Evolutionary conservation across 1,140 invertebrate species (phyloP).

Genomic region (Agrypnia vestita): DNA sequence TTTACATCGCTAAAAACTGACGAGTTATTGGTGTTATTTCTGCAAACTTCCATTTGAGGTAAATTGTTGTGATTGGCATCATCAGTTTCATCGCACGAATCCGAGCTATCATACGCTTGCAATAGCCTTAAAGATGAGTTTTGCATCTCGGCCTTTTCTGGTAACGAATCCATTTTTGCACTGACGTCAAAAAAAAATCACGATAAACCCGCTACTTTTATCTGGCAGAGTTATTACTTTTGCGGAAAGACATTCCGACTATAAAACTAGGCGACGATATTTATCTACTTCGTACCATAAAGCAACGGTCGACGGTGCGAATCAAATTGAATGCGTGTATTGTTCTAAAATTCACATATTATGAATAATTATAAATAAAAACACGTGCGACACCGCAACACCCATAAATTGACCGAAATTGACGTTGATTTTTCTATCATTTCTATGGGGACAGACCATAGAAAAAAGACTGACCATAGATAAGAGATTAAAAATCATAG

Average conservation of each 20-base stretch:
- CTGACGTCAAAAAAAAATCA: conserved; percentile 5
- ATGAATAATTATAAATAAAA: conserved; percentile 38
- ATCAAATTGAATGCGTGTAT: neutral
- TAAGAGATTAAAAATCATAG: no score
- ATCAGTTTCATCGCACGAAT: conserved; percentile 41
- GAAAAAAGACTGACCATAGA: no score
- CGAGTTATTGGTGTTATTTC: neutral
- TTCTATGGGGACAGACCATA: neutral
- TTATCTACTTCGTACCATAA: neutral
- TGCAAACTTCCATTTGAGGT: neutral
- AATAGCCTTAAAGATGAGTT: conserved; percentile 39
- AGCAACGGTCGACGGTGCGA: neutral
- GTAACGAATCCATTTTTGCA: conserved; percentile 33
- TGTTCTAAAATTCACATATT: conserved; percentile 3
- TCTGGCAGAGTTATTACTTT: conserved; percentile 11
- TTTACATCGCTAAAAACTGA: neutral
- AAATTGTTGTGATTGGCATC: conserved; percentile 39
- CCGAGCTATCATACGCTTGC: conserved; percentile 43
- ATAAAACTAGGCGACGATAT: neutral
- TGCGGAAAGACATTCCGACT: conserved; percentile 8
- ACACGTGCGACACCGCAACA: conserved; percentile 25
- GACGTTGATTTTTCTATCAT: neutral
- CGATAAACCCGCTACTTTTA: neutral
- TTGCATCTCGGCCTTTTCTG: neutral
- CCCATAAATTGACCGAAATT: conserved; percentile 17